Base-by-base conservation (phyloP, 2,797 vertebrate species). In the Merluccius polli region DNA sequence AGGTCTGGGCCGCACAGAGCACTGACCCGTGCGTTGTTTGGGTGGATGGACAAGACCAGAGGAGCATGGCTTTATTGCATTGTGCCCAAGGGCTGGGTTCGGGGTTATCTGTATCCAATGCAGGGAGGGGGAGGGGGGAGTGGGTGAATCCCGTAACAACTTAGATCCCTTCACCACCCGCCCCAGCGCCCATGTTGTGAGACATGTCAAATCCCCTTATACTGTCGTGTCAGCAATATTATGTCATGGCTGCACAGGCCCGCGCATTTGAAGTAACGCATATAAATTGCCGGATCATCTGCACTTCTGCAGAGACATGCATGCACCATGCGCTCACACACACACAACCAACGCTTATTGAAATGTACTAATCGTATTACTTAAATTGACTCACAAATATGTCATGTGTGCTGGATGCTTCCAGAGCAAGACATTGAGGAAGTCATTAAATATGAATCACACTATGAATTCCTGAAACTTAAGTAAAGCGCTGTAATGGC, bases 181-280 rank as follows among this genome's bases (percentile, higher is more conserved):
- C 78, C 84, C 44, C 44, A 72, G 78, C 74, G 77, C 78, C 76
- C 77, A 78, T 79, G 82, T 80, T 86, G 83, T 87, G 76, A 86
- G 86, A 84, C 83, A 86, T 30, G 73, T 70, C 73, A 79, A 86
- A 89, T 85, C 84, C 85, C 82, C 77, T 87, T 75, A 78, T 73
- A 85, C 79, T 79, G 74, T 87, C 75, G 75, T 77, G 82, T 79
- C 78, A 79, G 76, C 78, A 79, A 77, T 76, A 79, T 81, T 82
- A 82, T 82, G 76, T 84, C 82, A 87, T 80, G 29, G 29, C 72
- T 73, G 71, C 68, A 13, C 4, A 79, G 80, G 79, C 86, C 81
- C 82, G 81, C 36, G 73, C 75, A 74, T 74, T 32, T 31, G 69
- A 70, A 72, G 75, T 24, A 12, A 27, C 59, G 13, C 59, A 27